Conservation (phyloP, 2,113 vertebrate species). For the Hiodon alosoides region DNA sequence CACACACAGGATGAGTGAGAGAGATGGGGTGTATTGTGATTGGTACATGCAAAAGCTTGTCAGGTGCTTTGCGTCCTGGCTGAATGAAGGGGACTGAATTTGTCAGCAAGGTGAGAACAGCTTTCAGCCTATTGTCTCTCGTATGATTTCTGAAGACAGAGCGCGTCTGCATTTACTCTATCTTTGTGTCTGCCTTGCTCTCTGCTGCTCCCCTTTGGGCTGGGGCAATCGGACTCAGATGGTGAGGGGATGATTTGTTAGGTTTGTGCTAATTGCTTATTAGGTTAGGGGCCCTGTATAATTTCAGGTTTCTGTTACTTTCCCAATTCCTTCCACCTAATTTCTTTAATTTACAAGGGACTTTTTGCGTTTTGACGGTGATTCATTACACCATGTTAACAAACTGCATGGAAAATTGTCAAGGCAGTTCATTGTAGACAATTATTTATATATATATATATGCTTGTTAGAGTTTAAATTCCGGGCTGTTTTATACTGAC, state of each 20-base stretch:
- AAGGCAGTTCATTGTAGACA: conserved; percentile 35
- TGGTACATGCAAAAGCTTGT: conserved; percentile 27
- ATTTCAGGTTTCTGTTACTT: conserved; percentile 19
- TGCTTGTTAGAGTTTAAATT: conserved; percentile 32
- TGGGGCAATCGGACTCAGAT: conserved; percentile 44
- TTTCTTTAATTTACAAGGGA: background rate
- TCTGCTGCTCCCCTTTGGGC: conserved; percentile 41
- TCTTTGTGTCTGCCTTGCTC: conserved; percentile 36
- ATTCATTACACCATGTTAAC: conserved; percentile 40
- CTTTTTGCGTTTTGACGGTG: conserved; percentile 26
- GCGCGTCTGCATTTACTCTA: background rate
- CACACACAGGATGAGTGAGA: background rate
- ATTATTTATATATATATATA: conserved; percentile 25
- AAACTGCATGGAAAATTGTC: conserved; percentile 32
- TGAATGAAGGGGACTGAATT: background rate
- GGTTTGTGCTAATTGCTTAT: conserved; percentile 16
- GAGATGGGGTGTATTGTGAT: conserved; percentile 14
- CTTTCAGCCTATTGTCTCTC: background rate
- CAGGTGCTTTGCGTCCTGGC: conserved; percentile 27
- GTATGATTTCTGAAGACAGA: no score
- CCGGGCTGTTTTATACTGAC: conserved; percentile 23
- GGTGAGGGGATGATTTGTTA: conserved; percentile 39
- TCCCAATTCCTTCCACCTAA: conserved; percentile 9
- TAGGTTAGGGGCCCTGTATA: conserved; percentile 5
- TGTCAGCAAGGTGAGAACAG: conserved; percentile 16